These are phyloP conservation scores for Eupithecia subfuscata DNA, from an alignment of 2,888 invertebrate species.

Conservation along the genomic window DNA sequence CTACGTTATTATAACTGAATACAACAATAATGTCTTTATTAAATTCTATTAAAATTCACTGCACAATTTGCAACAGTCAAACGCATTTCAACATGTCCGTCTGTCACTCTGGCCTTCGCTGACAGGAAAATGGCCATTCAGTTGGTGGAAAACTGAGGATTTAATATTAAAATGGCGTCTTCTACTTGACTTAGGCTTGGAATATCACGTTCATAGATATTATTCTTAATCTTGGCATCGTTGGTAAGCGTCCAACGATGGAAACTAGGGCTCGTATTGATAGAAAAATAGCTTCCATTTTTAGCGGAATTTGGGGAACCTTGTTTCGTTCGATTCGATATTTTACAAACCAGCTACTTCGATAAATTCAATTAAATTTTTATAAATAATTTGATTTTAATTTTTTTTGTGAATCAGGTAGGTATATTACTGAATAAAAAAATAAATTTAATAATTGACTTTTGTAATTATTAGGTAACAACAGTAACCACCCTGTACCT, in stretches of 20 bases:
- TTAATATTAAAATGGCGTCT: conserved; percentile 65
- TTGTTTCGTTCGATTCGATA: neutral
- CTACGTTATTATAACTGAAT: conserved; percentile 21
- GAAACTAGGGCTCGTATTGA: conserved; percentile 3
- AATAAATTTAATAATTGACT: neutral
- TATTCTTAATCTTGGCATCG: neutral
- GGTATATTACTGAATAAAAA: too few relatives aligned
- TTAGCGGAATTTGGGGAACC: neutral
- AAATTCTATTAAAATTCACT: conserved; percentile 61
- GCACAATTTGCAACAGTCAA: conserved; percentile 59
- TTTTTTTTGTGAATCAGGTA: too few relatives aligned
- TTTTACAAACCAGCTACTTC: too few relatives aligned
- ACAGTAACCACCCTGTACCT: neutral
- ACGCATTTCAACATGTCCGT: conserved; percentile 64
- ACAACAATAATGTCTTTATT: conserved; percentile 44
- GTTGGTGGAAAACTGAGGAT: conserved; percentile 68
- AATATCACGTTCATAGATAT: conserved; percentile 1
- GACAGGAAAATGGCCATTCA: conserved; percentile 72
- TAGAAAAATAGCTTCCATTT: neutral
- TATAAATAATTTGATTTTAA: too few relatives aligned
- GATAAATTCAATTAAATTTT: too few relatives aligned
- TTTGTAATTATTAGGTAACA: neutral
- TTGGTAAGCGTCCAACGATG: conserved; percentile 1
- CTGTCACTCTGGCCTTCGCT: conserved; percentile 65
- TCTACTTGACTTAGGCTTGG: conserved; percentile 41